These are phyloP conservation scores for Caenorhabditis sp. DNA, from an alignment of 2,888 invertebrate species.

Conservation along the genomic window DNA sequence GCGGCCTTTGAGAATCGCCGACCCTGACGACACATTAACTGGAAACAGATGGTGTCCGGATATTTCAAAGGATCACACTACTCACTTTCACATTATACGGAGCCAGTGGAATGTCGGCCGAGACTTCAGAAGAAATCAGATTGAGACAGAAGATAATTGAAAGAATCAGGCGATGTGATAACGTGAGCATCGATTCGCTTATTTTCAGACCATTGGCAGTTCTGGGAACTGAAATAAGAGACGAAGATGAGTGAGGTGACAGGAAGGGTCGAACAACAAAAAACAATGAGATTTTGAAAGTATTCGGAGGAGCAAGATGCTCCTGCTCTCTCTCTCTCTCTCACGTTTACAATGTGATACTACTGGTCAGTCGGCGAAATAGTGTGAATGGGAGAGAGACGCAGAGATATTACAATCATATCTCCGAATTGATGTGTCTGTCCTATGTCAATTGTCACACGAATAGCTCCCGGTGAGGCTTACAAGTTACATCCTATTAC, in stretches of 20 bases:
- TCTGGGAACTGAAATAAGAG: slow-evolving; percentile 10
- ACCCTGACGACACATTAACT: slow-evolving; percentile 74
- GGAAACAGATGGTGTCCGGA: slow-evolving; percentile 33
- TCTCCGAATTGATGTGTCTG: slow-evolving; percentile 55
- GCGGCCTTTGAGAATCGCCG: slow-evolving; percentile 64
- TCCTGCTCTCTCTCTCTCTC: slow-evolving; percentile 16
- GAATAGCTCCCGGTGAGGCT: not conserved
- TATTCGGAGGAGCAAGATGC: slow-evolving; percentile 22
- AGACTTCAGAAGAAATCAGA: slow-evolving; percentile 32
- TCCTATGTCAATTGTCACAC: slow-evolving; percentile 56
- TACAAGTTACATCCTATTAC: slow-evolving; percentile 32
- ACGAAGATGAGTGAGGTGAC: not conserved
- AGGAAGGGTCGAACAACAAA: slow-evolving; percentile 25
- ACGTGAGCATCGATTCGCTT: slow-evolving; percentile 17
- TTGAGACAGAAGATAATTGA: slow-evolving; percentile 8
- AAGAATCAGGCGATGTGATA: slow-evolving; percentile 27
- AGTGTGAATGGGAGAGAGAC: slow-evolving; percentile 32
- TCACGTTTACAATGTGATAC: slow-evolving; percentile 45
- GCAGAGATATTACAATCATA: slow-evolving; percentile 54
- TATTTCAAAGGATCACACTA: not conserved
- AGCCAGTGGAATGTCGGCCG: slow-evolving; percentile 69
- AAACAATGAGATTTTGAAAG: slow-evolving; percentile 39
- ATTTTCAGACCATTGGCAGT: slow-evolving; percentile 45
- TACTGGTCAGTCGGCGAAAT: slow-evolving; percentile 52
- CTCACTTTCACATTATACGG: slow-evolving; percentile 75